Evolutionary conservation across 2,888 invertebrate species (phyloP), one percentile per base, ranked within the genome.

Genomic region (Pegoplata infirma): DNA sequence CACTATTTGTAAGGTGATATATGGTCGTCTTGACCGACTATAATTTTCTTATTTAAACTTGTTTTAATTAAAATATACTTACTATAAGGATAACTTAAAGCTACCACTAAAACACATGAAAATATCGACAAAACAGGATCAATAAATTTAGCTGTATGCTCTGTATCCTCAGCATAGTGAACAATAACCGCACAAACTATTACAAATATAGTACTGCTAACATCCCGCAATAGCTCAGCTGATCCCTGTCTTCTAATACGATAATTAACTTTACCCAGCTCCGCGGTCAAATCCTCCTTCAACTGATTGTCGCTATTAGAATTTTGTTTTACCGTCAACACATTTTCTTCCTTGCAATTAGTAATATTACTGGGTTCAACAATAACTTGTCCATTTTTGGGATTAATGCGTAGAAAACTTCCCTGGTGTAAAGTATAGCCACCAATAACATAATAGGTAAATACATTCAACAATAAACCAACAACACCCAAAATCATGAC

Each of bases 71-170:
- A n/a, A 44, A 0, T 6, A 16, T 84, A 92, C 93, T 92, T 89
- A 94, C 96, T 93, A 89, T 95, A 96, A 0, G 96, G 95, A 89
- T 94, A 95, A 85, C 95, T 96, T 55, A 96, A 91, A 12, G 92
- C 89, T 81, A 95, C 92, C 44, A 96, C 91, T 1, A 93, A 88
- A 3, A 93, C 88, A 49, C 95, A 94, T 0, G 96, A 94, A 73
- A 94, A 89, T 47, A 97, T 93, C 0, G 96, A 94, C 28, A 96
- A 90, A 1, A 93, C 90, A 0, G 97, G 96, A 89, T 95, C 94
- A 23, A 94, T 90, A 82, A 91, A 93, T 87, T 96, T 95, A 0
- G 94, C 94, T 71, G 94, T 90, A 63, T 87, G 87, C 61, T 92
- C 87, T 25, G 88, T 87, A 56, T 91, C 89, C 25, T 86, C 83